These are phyloP conservation scores for Caenorhabditis auriculariae DNA, from an alignment of 2,888 invertebrate species.

Conservation along the genomic window DNA sequence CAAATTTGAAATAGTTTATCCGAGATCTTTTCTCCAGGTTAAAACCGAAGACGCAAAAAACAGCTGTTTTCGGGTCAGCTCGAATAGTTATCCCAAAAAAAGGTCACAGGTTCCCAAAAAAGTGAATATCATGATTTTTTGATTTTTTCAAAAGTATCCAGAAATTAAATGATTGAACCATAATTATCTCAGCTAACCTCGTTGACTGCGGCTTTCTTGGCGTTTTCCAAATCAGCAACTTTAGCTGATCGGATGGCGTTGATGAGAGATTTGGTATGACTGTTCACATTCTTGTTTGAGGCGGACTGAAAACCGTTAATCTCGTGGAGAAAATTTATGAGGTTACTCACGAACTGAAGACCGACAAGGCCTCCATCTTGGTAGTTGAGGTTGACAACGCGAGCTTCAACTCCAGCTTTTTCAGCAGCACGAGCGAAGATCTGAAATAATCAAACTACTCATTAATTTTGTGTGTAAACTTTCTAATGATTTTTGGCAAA, in stretches of 20 bases:
- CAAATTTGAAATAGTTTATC: too few relatives aligned
- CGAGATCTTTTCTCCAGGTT: too few relatives aligned
- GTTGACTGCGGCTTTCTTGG: slow-evolving; percentile 18
- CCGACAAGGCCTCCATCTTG: slow-evolving; percentile 46
- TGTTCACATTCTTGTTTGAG: slow-evolving; percentile 8
- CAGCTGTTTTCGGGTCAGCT: background rate
- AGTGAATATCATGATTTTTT: too few relatives aligned
- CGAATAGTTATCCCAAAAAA: background rate
- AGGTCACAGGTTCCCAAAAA: background rate
- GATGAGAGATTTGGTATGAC: slow-evolving; percentile 14
- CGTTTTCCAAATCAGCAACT: slow-evolving; percentile 15
- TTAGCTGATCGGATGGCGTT: slow-evolving; percentile 29
- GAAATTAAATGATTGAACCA: too few relatives aligned
- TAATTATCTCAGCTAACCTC: slow-evolving; percentile 16
- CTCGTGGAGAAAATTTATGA: too few relatives aligned
- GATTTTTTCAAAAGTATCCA: too few relatives aligned
- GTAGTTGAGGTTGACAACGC: slow-evolving; percentile 47
- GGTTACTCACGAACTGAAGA: slow-evolving; percentile 28
- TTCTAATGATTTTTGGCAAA: too few relatives aligned
- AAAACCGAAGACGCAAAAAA: background rate
- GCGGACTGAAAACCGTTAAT: too few relatives aligned
- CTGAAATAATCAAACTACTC: too few relatives aligned
- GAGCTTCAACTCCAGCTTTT: slow-evolving; percentile 28
- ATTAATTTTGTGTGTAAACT: too few relatives aligned
- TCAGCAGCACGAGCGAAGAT: too few relatives aligned